Conservation (phyloP, 1,140 invertebrate species). For the Akabosia matsudoensis region DNA sequence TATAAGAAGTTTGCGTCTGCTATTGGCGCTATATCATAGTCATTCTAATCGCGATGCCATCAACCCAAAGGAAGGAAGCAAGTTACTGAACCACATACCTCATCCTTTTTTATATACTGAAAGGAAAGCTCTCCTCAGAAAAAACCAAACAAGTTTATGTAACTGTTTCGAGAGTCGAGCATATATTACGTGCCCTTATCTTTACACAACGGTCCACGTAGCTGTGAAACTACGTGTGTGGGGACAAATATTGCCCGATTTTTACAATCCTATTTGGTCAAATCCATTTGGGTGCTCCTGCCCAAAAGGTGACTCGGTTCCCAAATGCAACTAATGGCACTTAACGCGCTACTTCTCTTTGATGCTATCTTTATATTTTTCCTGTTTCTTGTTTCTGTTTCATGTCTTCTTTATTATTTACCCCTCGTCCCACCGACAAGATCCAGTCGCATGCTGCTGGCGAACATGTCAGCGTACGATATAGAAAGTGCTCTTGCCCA, state of each 20-base stretch:
- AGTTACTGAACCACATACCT: not conserved
- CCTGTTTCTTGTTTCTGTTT: slow-evolving; percentile 73
- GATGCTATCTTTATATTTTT: slow-evolving; percentile 80
- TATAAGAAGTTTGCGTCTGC: too few relatives aligned
- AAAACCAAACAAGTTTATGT: too few relatives aligned
- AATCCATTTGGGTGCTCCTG: not conserved
- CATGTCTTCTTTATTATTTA: slow-evolving; percentile 73
- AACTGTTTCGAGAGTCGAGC: too few relatives aligned
- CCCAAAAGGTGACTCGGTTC: slow-evolving; percentile 4
- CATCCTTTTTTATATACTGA: not conserved
- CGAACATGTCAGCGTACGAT: slow-evolving; percentile 35
- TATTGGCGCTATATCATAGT: not conserved
- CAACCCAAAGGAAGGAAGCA: not conserved
- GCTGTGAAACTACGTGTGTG: too few relatives aligned
- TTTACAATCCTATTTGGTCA: not conserved
- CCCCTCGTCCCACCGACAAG: slow-evolving; percentile 55
- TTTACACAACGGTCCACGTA: too few relatives aligned
- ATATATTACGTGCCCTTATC: too few relatives aligned
- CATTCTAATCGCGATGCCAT: not conserved
- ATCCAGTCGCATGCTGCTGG: slow-evolving; percentile 45
- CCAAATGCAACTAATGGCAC: slow-evolving; percentile 71
- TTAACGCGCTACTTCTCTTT: slow-evolving; percentile 80
- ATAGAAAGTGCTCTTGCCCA: slow-evolving; percentile 35
- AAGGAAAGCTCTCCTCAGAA: not conserved
- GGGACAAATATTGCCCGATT: too few relatives aligned